Conservation (phyloP, 1,140 invertebrate species). For the Saccostrea glomerata region DNA sequence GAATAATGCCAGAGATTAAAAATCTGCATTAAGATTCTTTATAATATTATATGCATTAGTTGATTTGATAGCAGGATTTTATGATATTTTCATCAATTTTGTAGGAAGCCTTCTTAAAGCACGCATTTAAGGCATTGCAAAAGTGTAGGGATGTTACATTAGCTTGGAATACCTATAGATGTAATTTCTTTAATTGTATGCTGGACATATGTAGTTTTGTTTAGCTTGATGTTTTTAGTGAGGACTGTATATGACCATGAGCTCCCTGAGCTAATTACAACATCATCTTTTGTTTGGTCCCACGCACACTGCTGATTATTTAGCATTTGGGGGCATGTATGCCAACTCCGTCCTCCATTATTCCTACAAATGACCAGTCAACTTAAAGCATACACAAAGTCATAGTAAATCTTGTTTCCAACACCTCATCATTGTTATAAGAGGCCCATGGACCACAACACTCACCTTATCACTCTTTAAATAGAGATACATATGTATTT, state of each 20-base stretch:
- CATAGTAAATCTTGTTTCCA: background rate
- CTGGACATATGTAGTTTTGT: background rate
- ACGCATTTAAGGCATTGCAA: background rate
- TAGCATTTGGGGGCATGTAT: background rate
- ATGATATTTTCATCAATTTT: background rate
- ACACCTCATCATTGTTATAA: too few species aligned
- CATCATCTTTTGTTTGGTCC: background rate
- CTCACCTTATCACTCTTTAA: too few species aligned
- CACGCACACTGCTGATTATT: background rate
- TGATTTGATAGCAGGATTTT: background rate
- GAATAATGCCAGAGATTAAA: background rate
- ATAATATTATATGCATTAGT: background rate
- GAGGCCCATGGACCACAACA: too few species aligned
- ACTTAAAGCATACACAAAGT: background rate
- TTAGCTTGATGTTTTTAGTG: background rate
- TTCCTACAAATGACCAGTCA: background rate
- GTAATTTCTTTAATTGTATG: background rate
- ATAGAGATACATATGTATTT: too few species aligned
- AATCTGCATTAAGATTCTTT: background rate
- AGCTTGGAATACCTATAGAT: constrained; percentile 1
- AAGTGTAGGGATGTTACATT: background rate
- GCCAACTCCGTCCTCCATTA: background rate
- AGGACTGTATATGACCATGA: background rate
- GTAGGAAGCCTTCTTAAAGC: background rate
- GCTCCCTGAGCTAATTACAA: background rate